Evolutionary conservation across 2,888 invertebrate species (phyloP), one percentile per base, ranked within the genome.

Genomic region (Hydroisotoma schaefferi): DNA sequence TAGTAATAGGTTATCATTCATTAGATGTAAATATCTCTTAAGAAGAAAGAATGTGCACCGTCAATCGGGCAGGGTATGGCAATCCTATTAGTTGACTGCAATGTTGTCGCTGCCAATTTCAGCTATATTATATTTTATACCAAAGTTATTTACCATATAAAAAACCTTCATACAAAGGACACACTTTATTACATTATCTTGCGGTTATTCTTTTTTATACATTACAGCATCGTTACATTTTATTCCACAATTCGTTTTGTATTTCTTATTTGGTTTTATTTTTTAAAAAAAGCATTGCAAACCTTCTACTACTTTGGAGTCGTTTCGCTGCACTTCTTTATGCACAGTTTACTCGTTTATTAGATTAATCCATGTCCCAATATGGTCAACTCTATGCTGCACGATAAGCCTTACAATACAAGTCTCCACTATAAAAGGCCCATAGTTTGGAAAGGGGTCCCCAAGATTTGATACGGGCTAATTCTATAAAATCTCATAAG

Each of bases 11-110:
- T n/a, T n/a, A n/a, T n/a, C n/a, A n/a, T n/a, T n/a, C n/a, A n/a
- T n/a, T n/a, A n/a, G n/a, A n/a, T n/a, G n/a, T n/a, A n/a, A n/a
- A n/a, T n/a, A n/a, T n/a, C n/a, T n/a, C n/a, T 33, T 33, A 40
- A 40, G 15, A 40, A 40, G 40, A 18, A 18, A 33, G 8, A 10
- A 40, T 15, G 15, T 40, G 40, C 40, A 33, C 29, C 37, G 22
- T 29, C 46, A 44, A 56, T 25, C 48, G 27, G 54, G 60, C 64
- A 60, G 60, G 64, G 64, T 64, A 64, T 64, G 64, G 64, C 64
- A 64, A 58, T 53, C 40, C 58, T 60, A 60, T 28, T 33, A 20
- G n/a, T 18, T 40, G 15, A 26, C n/a, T 55, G 64, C 64, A 64
- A 55, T 64, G 60, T 64, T 49, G 64, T 15, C 15, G 20, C 33